phyloP scores from a whole-genome alignment of 2,797 vertebrate genomes.

The Falco naumanni region DNA sequence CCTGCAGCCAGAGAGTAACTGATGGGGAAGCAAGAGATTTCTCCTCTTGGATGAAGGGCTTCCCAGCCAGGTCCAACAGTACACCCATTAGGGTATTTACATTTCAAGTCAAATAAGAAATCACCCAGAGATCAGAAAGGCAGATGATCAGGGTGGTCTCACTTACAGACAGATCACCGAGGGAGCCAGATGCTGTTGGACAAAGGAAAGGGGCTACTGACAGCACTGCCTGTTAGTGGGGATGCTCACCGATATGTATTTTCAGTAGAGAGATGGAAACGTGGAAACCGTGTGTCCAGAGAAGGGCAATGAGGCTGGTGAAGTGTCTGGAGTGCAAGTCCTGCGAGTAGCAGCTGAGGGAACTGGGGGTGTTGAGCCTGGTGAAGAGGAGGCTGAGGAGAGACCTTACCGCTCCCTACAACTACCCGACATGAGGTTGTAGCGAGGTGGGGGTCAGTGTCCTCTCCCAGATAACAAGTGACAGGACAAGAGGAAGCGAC shows the following conservation, averaged over 20 bases:
- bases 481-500: too few relatives aligned
- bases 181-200: background rate
- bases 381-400: too few relatives aligned
- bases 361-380: too few relatives aligned
- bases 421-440: too few relatives aligned
- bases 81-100: slow-evolving; percentile 60
- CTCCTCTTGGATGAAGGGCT: slow-evolving; percentile 51
- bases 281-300: too few relatives aligned
- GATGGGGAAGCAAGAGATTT: slow-evolving; percentile 54
- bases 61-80: slow-evolving; percentile 51
- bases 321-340: too few relatives aligned
- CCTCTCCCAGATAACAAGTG: too few relatives aligned
- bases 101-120: slow-evolving; percentile 13
- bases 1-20: slow-evolving; percentile 59
- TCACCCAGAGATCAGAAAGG: background rate
- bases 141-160: background rate
- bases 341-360: too few relatives aligned
- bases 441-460: too few relatives aligned
- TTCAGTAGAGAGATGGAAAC: slow-evolving; percentile 55
- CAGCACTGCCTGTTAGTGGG: background rate
- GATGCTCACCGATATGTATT: slow-evolving; percentile 1
- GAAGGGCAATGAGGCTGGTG: too few relatives aligned
- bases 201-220: background rate
- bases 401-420: too few relatives aligned
- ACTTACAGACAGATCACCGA: background rate